phyloP scores from a whole-genome alignment of 2,888 invertebrate species.

The Emmelina monodactyla region DNA sequence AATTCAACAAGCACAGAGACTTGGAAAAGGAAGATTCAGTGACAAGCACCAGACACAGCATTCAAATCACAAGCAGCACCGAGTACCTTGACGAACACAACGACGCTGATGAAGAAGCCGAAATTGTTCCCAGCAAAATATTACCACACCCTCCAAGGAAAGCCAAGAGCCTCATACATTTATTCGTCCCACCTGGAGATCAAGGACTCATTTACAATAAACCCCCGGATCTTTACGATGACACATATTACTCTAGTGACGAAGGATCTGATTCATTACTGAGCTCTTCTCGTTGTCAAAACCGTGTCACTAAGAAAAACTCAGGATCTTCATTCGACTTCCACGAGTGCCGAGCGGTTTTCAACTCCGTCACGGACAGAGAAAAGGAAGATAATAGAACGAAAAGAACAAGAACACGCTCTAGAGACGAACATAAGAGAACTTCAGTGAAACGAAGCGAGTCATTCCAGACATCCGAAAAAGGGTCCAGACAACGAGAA shows the following conservation, averaged over 20 bases:
- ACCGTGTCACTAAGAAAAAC: conserved; percentile 39
- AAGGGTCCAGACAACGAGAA: conserved; percentile 50
- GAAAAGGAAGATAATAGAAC: conserved; percentile 37
- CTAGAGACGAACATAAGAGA: conserved; percentile 42
- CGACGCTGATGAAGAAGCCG: conserved; percentile 65
- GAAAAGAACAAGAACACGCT: conserved; percentile 41
- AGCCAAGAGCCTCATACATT: conserved; percentile 74
- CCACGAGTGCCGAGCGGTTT: conserved; percentile 62
- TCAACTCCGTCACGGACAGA: conserved; percentile 65
- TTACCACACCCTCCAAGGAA: conserved; percentile 84
- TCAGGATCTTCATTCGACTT: conserved; percentile 48
- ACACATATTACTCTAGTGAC: conserved; percentile 68
- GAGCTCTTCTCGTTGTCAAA: conserved; percentile 66
- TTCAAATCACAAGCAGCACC: conserved; percentile 50
- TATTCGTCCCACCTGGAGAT: conserved; percentile 70
- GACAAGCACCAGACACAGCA: conserved; percentile 61
- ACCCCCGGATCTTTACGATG: conserved; percentile 63
- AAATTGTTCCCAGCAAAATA: conserved; percentile 79
- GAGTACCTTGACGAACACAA: conserved; percentile 56
- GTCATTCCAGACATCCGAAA: conserved; percentile 56
- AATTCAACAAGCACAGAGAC: conserved; percentile 38
- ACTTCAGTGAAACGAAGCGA: conserved; percentile 52
- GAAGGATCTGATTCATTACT: conserved; percentile 76
- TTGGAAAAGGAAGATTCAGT: conserved; percentile 60
- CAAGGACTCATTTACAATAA: conserved; percentile 63